Base-by-base conservation (phyloP, 64 coral and sea anemone species). In the Montipora efflorescens region DNA sequence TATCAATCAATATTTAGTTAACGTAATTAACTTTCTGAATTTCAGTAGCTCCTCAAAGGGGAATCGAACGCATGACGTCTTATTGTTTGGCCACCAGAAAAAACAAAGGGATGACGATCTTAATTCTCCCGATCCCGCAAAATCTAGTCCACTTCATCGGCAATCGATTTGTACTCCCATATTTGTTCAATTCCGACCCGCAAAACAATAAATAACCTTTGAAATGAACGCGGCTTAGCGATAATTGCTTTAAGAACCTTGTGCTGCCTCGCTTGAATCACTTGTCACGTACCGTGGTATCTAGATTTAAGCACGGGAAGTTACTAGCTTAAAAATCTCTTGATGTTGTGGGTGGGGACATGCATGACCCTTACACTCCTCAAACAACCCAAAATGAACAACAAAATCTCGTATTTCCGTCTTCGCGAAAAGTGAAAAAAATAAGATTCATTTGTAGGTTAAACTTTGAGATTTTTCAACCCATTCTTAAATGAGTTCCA, bases 1-100 rank as follows among this genome's bases (percentile, higher is more conserved):
- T 47, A 86, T 86, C 82, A 86, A 71, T 86, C 82, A 86, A 86
- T 86, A 86, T 86, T 67, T 86, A 72, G 71, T 71, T 86, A 86
- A 86, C 66, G 59, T 86, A 86, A 86, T 86, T 59, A 71, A n/a
- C 45, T 86, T 45, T 67, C 47, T 19, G 36, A 68, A 59, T 36
- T 69, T 69, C 66, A 71, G 4, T 21, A 22, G 68, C 68, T 50
- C 61, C 48, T 84, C 62, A 66, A 36, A 69, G 15, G 61, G 43
- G 28, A 36, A 66, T 46, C 9, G 36, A 49, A 47, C 47, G 11
- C 19, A 86, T 73, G 45, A 71, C 66, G 19, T 50, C 22, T 16
- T 9, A 11, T 10, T 19, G 2, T 78, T 15, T 14, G 5, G 11
- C 13, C 46, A 12, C 76, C 13, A 4, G 23, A 13, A 23, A 46